Base-by-base conservation (phyloP, 37 sponge, comb jelly and placozoan genomes). In the Chondrosia reniformis region DNA sequence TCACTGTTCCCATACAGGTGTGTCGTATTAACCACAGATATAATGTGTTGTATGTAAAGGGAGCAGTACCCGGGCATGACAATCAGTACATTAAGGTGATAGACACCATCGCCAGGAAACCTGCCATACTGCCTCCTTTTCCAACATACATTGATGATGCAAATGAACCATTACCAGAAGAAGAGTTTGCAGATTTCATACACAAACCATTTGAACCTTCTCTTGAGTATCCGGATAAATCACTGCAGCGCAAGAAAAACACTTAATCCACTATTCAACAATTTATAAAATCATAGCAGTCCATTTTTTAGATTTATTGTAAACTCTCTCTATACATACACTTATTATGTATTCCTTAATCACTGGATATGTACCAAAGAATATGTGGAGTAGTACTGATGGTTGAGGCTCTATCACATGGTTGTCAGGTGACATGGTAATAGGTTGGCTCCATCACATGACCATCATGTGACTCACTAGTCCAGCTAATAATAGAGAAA, bases 21-120 rank as follows among this genome's bases (percentile, higher is more conserved):
- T 76, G 56, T 34, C 87, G 96, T 0, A 86, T 95, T 45, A 95
- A 95, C 79, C 67, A 83, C 31, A 46, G 36, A 38, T 92, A 79
- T 49, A 77, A 86, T 59, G 85, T 95, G 38, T 62, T 95, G 34
- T 95, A 95, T 74, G 94, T 95, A 40, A 66, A 77, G 10, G 96
- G 96, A 2, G 80, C 86, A 33, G 90, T 95, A 2, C 89, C 96
- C 8, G 96, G 96, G 0, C 82, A 76, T 40, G 76, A 76, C 22
- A 80, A 61, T 28, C 76, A 75, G 43, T 82, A 78, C 44, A 85
- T 93, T 10, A 71, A 88, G 38, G 75, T 93, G 52, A 90, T 85
- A 46, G 94, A 93, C 77, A 88, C 92, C 46, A 80, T 28, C 22
- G 36, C 78, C 3, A 79, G 64, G 22, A 87, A 82, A 34, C 86